phyloP scores from a whole-genome alignment of 2,888 invertebrate genomes.

The Xylophagus ater region DNA sequence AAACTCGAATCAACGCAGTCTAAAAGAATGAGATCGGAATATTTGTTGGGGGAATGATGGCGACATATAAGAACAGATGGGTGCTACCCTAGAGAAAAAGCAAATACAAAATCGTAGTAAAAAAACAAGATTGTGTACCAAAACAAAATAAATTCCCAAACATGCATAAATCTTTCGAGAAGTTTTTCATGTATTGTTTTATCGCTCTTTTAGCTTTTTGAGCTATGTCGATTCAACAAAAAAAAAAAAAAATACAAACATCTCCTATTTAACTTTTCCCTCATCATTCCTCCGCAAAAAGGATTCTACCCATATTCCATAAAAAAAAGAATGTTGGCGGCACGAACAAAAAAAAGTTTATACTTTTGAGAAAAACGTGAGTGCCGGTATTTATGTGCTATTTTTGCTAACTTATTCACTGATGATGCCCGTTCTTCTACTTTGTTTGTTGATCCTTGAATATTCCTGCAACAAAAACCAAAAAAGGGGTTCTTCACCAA shows the following conservation, averaged over 20 bases:
- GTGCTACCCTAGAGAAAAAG: neutral
- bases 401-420: too few relatives aligned
- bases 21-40: neutral
- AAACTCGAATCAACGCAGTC: slow-evolving; percentile 4
- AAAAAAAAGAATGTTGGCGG: slow-evolving; percentile 7
- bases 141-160: slow-evolving; percentile 9
- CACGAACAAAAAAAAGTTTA: slow-evolving; percentile 12
- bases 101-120: neutral
- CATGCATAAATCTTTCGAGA: slow-evolving; percentile 12
- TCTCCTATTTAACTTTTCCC: too few relatives aligned
- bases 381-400: slow-evolving; percentile 6
- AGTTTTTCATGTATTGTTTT: slow-evolving; percentile 13
- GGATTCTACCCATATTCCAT: too few relatives aligned
- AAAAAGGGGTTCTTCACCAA: slow-evolving; percentile 10
- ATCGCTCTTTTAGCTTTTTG: slow-evolving; percentile 13
- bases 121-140: neutral
- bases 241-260: too few relatives aligned
- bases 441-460: too few relatives aligned
- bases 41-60: neutral
- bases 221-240: slow-evolving; percentile 10
- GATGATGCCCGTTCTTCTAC: too few relatives aligned
- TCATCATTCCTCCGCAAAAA: too few relatives aligned
- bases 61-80: slow-evolving; percentile 8
- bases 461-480: too few relatives aligned
- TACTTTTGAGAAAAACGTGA: slow-evolving; percentile 12